Percentiles rank a stretch among this genome's conserved stretches.
Conservation (phyloP, 2,888 invertebrate species). For the Barypeithes pellucidus region DNA sequence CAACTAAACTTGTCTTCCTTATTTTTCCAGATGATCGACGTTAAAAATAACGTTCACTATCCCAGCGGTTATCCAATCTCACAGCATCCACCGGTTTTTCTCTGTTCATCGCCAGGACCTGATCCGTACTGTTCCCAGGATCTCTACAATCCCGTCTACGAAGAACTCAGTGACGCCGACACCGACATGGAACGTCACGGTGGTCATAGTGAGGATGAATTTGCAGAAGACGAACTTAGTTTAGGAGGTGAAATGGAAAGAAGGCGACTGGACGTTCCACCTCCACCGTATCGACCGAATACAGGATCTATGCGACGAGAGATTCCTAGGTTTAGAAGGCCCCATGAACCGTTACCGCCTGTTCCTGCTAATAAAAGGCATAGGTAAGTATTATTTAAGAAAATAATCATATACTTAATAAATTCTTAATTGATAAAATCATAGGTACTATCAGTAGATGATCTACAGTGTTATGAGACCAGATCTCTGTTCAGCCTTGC, state of each 20-base stretch:
- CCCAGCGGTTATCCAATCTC: slow-evolving; percentile 78
- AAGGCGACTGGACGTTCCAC: slow-evolving; percentile 68
- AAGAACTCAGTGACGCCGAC: slow-evolving; percentile 82
- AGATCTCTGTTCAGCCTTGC: too few species aligned
- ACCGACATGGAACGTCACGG: slow-evolving; percentile 72
- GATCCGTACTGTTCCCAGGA: slow-evolving; percentile 78
- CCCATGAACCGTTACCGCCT: slow-evolving; percentile 76
- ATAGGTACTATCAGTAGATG: too few species aligned
- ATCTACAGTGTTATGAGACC: too few species aligned
- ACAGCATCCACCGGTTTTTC: slow-evolving; percentile 78
- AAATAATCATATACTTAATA: background rate
- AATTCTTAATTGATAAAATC: slow-evolving; percentile 10
- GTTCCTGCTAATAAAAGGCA: slow-evolving; percentile 72
- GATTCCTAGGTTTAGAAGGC: slow-evolving; percentile 74
- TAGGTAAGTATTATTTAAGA: slow-evolving; percentile 10
- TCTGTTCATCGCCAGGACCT: slow-evolving; percentile 80
- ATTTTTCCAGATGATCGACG: slow-evolving; percentile 80
- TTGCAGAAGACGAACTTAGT: slow-evolving; percentile 87
- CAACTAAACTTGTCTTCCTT: slow-evolving; percentile 40
- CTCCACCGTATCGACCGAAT: slow-evolving; percentile 66
- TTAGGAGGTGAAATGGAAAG: slow-evolving; percentile 64
- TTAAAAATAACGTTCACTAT: slow-evolving; percentile 76
- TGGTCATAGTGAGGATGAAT: slow-evolving; percentile 86
- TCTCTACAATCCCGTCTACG: slow-evolving; percentile 86
- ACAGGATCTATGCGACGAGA: slow-evolving; percentile 69